A percentile compares a stretch with the other conserved stretches of the same genome.
Evolutionary conservation across 2,888 invertebrate species (phyloP).

Genomic region (Oxystoma pomonae): DNA sequence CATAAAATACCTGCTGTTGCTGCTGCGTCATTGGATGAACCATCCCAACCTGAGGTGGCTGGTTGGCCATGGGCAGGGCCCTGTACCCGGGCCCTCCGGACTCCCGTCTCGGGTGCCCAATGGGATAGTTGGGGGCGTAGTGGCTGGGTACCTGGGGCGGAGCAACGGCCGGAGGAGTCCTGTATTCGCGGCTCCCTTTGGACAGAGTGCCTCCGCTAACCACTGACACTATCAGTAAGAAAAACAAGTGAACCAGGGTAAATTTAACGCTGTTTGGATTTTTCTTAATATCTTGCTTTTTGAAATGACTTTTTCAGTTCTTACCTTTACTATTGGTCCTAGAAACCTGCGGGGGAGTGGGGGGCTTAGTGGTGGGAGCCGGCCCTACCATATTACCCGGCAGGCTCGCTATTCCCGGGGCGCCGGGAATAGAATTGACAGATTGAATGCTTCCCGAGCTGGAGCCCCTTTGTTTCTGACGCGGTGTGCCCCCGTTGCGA

Average conservation of each 20-base stretch:
- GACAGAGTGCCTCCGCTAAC: slow-evolving; percentile 56
- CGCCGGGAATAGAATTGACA: slow-evolving; percentile 45
- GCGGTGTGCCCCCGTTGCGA: slow-evolving; percentile 64
- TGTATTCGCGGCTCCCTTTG: slow-evolving; percentile 76
- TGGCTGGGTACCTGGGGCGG: slow-evolving; percentile 97
- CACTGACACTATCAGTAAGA: slow-evolving; percentile 35
- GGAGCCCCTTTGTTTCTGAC: slow-evolving; percentile 72
- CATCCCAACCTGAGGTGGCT: slow-evolving; percentile 63
- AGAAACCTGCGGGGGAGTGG: slow-evolving; percentile 85
- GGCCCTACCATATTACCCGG: slow-evolving; percentile 64
- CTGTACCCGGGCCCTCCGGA: slow-evolving; percentile 69
- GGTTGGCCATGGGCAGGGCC: slow-evolving; percentile 67
- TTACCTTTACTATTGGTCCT: slow-evolving; percentile 51
- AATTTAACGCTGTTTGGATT: too few relatives aligned
- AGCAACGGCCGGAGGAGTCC: slow-evolving; percentile 94
- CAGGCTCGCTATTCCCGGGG: too few relatives aligned
- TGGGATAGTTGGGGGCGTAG: slow-evolving; percentile 92
- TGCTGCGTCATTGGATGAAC: slow-evolving; percentile 69
- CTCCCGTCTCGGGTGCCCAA: slow-evolving; percentile 68
- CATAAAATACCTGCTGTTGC: too few relatives aligned
- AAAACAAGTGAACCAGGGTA: too few relatives aligned
- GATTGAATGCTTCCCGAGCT: slow-evolving; percentile 60
- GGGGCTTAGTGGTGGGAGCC: slow-evolving; percentile 92
- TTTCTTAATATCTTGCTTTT: too few relatives aligned
- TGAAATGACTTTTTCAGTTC: too few relatives aligned